phyloP scores from a whole-genome alignment of 1,140 invertebrate genomes.

The Pseudomyrmex gracilis region DNA sequence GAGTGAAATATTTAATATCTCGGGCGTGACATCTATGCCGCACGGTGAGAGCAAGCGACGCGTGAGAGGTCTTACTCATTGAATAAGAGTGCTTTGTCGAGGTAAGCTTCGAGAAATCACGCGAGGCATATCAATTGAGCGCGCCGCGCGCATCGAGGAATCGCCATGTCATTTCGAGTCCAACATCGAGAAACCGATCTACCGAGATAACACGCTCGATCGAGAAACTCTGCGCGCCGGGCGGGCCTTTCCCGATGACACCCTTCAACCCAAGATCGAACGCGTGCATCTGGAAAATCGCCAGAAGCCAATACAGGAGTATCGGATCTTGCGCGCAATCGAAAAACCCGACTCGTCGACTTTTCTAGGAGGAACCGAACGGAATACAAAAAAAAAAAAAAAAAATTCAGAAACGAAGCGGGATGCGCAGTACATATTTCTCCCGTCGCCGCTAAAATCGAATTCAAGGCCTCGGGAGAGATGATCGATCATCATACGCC shows the following conservation, averaged over 20 bases:
- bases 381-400: slow-evolving; percentile 2
- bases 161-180: no score
- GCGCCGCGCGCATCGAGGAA: slow-evolving; percentile 2
- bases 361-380: slow-evolving; percentile 1
- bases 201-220: slow-evolving; percentile 22
- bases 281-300: slow-evolving; percentile 51
- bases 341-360: slow-evolving; percentile 18
- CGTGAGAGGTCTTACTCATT: no score
- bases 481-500: slow-evolving; percentile 65
- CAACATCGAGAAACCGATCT: slow-evolving; percentile 1
- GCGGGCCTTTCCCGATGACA: slow-evolving; percentile 21
- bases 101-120: slow-evolving; percentile 3
- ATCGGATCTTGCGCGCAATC: slow-evolving; percentile 27
- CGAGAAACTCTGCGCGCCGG: slow-evolving; percentile 2
- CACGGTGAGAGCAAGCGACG: not conserved
- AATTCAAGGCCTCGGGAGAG: slow-evolving; percentile 70
- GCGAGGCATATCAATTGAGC: not conserved
- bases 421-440: slow-evolving; percentile 24
- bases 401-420: slow-evolving; percentile 37
- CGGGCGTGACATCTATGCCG: not conserved
- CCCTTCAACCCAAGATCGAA: slow-evolving; percentile 41
- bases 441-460: slow-evolving; percentile 62
- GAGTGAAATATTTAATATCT: not conserved
- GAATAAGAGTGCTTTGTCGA: no score
- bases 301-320: slow-evolving; percentile 28